Evolutionary conservation across 2,113 vertebrate species (phyloP), one percentile per base, ranked within the genome.

Genomic region (Paracanthobrama guichenoti): DNA sequence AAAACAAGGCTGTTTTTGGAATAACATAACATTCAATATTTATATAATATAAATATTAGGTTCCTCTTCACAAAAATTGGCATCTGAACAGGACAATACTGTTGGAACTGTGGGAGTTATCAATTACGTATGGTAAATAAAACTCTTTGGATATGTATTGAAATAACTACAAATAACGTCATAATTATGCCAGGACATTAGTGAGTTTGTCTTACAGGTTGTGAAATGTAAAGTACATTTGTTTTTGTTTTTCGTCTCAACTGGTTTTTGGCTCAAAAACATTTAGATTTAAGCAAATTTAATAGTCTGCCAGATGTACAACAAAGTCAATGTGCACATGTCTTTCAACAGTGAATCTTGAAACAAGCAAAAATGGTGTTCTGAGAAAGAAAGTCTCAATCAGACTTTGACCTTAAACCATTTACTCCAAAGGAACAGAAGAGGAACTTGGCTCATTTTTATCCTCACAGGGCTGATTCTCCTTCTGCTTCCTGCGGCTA

Each of bases 401-500:
- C 18, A 46, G 12, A 31, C 39, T 18, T 46, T 18, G 20, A 62
- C 20, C n/a, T 53, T 67, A 20, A 80, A 2, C 20, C 60, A 13
- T 46, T 66, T 48, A 28, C 42, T 80, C 42, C 24, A 50, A 67
- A 66, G 44, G 42, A 53, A 50, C 24, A n/a, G 42, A 67, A 35
- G 44, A 50, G 26, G 16, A 50, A 50, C 26, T 64, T 20, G 44
- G 60, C 46, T 80, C 1, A 3, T 53, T 28, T 18, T 22, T 22
- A 67, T 81, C 79, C 48, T 69, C 79, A n/a, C 79, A 71, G 12
- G 48, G 20, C 55, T 84, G 69, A 50, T 85, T 82, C 44, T 88
- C 11, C 77, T 66, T 90, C 42, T 92, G 87, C 46, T 85, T 92
- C 79, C 90, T 93, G 85, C 90, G 94, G 50, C 86, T 90, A 78